phyloP scores from a whole-genome alignment of 1,140 invertebrate genomes.

The Sesamia nonagrioides region DNA sequence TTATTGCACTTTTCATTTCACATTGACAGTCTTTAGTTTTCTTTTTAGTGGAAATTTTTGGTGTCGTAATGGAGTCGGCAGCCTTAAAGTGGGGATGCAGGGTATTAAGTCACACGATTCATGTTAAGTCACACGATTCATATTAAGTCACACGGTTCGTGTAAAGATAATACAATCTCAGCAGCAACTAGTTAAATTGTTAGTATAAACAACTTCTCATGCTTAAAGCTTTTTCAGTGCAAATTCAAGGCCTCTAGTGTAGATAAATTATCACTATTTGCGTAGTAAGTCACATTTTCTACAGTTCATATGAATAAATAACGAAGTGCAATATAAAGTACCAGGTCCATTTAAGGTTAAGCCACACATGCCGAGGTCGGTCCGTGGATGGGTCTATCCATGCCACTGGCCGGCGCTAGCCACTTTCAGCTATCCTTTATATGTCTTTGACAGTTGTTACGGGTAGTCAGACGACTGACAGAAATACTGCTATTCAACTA shows the following conservation, averaged over 20 bases:
- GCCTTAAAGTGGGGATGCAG: neutral
- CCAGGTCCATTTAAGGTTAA: too few species aligned
- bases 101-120: neutral
- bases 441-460: too few species aligned
- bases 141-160: neutral
- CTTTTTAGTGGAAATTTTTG: neutral
- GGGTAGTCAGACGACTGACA: too few species aligned
- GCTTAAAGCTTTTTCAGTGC: conserved; percentile 19
- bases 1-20: conserved; percentile 13
- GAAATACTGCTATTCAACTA: too few species aligned
- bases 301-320: neutral
- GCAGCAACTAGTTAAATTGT: neutral
- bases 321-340: too few species aligned
- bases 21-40: neutral
- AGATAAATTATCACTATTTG: neutral
- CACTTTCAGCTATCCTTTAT: too few species aligned
- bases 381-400: too few species aligned
- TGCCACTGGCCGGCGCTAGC: too few species aligned
- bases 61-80: neutral
- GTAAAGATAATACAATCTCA: neutral
- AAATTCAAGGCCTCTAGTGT: neutral
- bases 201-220: conserved; percentile 24
- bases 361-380: too few species aligned
- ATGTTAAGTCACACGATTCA: neutral
- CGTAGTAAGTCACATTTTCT: neutral